Conservation (phyloP, 2,888 invertebrate species). For the Ditylenchus weischeri region DNA sequence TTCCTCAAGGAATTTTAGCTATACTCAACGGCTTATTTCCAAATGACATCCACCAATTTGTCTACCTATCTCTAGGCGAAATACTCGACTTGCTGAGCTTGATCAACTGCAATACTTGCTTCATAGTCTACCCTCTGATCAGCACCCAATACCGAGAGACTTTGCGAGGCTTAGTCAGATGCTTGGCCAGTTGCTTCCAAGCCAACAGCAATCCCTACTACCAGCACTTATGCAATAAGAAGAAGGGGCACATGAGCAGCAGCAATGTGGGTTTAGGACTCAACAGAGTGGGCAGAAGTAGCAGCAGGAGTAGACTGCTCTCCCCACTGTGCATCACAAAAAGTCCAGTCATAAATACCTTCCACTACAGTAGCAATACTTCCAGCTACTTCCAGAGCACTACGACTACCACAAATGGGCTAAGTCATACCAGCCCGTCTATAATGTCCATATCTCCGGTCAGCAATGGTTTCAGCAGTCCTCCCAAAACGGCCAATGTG, state of each 20-base stretch:
- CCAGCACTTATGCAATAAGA: background rate
- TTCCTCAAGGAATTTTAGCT: conserved; percentile 62
- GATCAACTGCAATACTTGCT: conserved; percentile 45
- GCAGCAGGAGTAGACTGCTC: background rate
- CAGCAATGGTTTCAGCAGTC: background rate
- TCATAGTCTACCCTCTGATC: conserved; percentile 41
- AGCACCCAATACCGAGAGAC: conserved; percentile 34
- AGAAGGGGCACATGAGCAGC: background rate
- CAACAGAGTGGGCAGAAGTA: background rate
- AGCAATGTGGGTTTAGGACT: background rate
- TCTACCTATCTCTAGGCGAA: conserved; percentile 44
- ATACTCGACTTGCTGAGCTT: conserved; percentile 42
- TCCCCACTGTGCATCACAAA: conserved; percentile 14
- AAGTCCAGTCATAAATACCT: background rate
- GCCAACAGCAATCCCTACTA: background rate
- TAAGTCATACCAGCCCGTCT: background rate
- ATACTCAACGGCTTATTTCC: conserved; percentile 42
- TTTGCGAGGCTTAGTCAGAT: conserved; percentile 18
- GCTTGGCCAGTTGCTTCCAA: background rate
- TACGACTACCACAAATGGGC: background rate
- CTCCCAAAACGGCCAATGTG: background rate
- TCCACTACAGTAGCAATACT: conserved; percentile 9
- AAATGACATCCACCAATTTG: conserved; percentile 42
- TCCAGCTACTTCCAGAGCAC: conserved; percentile 5
- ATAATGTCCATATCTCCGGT: background rate